Base-by-base conservation (phyloP, 2,888 invertebrate genomes). In the Tortricodes alternella region DNA sequence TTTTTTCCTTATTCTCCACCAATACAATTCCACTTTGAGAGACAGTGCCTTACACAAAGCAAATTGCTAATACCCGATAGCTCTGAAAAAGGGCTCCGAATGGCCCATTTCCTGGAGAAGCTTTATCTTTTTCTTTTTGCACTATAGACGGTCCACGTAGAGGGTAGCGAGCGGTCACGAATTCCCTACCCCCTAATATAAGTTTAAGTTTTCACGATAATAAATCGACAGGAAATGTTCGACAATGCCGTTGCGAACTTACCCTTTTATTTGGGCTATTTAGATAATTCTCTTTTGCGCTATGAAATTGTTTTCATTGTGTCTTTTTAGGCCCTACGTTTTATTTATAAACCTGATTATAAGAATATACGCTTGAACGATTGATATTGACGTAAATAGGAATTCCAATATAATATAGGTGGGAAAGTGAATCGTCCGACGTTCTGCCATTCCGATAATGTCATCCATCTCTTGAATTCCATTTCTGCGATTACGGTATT, bases 31-130 rank as follows among this genome's bases (percentile, higher is more conserved):
- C 53, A 61, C 80, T 78, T 71, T 72, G 74, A 66, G 69, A 70
- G 68, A 67, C 68, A 72, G 67, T 72, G 74, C 73, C 75, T 75
- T 77, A 78, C 78, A 83, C 82, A 86, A 83, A 83, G 83, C 80
- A 85, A 87, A 85, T 85, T 82, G 83, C 80, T 80, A 83, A 81
- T 82, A 80, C 81, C 73, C 81, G 76, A 85, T 84, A 76, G 80
- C 78, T 80, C 73, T 73, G 75, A 68, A 67, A 79, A 80, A 81
- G 80, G 78, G 79, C 79, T 68, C 73, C 63, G 78, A 85, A 83
- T 83, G 78, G 76, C 66, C 83, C 76, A 83, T 85, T 87, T 86
- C 81, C 82, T 79, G 75, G 59, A 76, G 76, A 67, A 79, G 75
- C 76, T 83, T 83, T 82, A 82, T 83, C 78, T 80, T 76, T 81